Base-by-base conservation (phyloP, 2,113 vertebrate genomes). In the Cyprinodon tularosa region DNA sequence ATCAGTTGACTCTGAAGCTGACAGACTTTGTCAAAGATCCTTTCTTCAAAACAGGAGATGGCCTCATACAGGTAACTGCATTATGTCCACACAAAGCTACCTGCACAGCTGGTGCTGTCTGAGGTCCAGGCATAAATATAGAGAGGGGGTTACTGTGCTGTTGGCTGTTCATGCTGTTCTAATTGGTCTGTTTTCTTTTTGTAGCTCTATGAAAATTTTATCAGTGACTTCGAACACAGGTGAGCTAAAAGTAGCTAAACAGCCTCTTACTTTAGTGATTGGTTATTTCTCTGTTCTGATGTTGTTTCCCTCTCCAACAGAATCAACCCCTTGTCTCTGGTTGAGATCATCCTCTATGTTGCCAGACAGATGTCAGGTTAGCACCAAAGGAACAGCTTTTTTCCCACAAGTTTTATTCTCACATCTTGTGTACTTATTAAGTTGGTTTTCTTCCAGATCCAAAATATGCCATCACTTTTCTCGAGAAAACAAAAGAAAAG, bases 201-300 rank as follows among this genome's bases (percentile, higher is more conserved):
- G 0, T 94, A 99, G 97, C 96, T 99, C 12, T 99, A 99, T 3
- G 98, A 99, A 79, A 99, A 99, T 82, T 99, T 99, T 91, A 93
- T 99, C 91, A 95, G 96, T 59, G 98, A 99, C 75, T 99, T 99
- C 69, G 98, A 99, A 84, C 98, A 99, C 96, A 96, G 98, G 98
- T 99, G 92, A 94, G 85, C 3, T 57, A 47, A 3, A 45, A 47
- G 11, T 12, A 40, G 9, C 17, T 42, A 1, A 40, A 14, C 15
- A 12, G 37, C 3, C 62, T 20, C 3, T 20, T 38, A 17, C 17
- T 37, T 42, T 8, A 53, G 10, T 12, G 0, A 13, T 64, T 12
- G 1, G 0, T 17, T 45, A 3, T 48, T 74, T 48, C 71, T 47
- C 8, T 37, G 0, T 62, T 4, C 3, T 77, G 22, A 83, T 62